phyloP scores from a whole-genome alignment of 2,113 vertebrate genomes.

The Tragelaphus buxtoni region DNA sequence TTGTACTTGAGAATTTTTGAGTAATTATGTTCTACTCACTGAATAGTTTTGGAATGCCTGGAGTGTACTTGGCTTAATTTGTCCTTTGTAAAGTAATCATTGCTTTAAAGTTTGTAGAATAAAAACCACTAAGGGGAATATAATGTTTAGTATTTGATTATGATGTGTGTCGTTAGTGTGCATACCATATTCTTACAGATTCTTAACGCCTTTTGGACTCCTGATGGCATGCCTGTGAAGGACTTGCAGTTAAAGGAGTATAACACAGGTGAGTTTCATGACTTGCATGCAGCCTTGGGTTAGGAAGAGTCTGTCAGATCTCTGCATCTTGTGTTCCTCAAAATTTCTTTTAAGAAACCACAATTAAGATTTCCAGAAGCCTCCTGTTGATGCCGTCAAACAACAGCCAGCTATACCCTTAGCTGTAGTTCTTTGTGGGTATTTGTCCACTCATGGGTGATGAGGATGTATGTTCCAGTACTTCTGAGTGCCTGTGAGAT shows the following conservation, averaged over 20 bases:
- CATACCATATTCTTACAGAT: slow-evolving; percentile 75
- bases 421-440: slow-evolving; percentile 43
- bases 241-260: slow-evolving; percentile 83
- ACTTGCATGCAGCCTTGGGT: neutral
- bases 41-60: neutral
- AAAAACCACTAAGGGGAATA: slow-evolving; percentile 31
- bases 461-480: neutral
- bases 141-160: neutral
- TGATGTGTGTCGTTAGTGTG: slow-evolving; percentile 24
- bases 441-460: neutral
- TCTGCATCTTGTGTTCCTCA: neutral
- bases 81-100: slow-evolving; percentile 39
- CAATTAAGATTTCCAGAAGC: slow-evolving; percentile 53
- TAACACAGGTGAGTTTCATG: slow-evolving; percentile 81
- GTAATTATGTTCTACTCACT: neutral
- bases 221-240: slow-evolving; percentile 79
- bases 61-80: neutral
- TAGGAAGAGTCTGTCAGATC: slow-evolving; percentile 16
- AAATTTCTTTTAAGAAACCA: slow-evolving; percentile 32
- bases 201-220: slow-evolving; percentile 80
- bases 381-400: slow-evolving; percentile 2
- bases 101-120: slow-evolving; percentile 23
- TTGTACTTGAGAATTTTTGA: slow-evolving; percentile 4
- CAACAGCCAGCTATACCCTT: slow-evolving; percentile 45
- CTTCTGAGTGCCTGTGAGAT: slow-evolving; percentile 2